These are phyloP conservation scores for Drosophila dunni DNA, from an alignment of 1,140 invertebrate genomes.

Conservation along the genomic window DNA sequence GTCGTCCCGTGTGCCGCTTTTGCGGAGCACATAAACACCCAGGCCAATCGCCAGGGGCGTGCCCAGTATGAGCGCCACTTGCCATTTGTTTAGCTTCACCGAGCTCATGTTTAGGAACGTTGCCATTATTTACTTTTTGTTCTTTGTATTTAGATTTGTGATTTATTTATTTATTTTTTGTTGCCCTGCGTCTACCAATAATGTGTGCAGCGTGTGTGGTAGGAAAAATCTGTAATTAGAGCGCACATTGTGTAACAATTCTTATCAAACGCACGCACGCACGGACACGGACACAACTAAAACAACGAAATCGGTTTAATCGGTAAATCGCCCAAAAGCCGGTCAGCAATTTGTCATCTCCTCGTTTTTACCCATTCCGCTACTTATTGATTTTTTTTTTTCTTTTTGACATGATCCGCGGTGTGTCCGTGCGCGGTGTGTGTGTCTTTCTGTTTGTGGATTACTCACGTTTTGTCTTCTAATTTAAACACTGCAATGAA, in stretches of 20 bases:
- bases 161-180: conserved; percentile 6
- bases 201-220: conserved; percentile 35
- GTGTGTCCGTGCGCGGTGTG: not conserved
- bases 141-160: too few species aligned
- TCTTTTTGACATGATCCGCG: not conserved
- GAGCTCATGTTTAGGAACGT: conserved; percentile 68
- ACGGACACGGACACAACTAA: conserved; percentile 21
- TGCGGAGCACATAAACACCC: conserved; percentile 91
- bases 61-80: conserved; percentile 88
- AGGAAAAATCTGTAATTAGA: conserved; percentile 53
- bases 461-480: conserved; percentile 55
- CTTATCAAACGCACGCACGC: conserved; percentile 54
- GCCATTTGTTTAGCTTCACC: conserved; percentile 85
- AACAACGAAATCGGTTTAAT: conserved; percentile 17
- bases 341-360: conserved; percentile 36
- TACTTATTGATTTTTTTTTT: conserved; percentile 64
- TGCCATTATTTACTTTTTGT: conserved; percentile 40
- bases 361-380: conserved; percentile 35
- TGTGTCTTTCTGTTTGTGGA: too few species aligned
- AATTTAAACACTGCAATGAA: conserved; percentile 68
- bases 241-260: conserved; percentile 63
- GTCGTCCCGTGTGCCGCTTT: conserved; percentile 50
- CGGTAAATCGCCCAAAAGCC: conserved; percentile 45
- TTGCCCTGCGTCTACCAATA: conserved; percentile 4
- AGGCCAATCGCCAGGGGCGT: conserved; percentile 92